phyloP scores from a whole-genome alignment of 2,113 vertebrate genomes.

The Enhydra lutris region DNA sequence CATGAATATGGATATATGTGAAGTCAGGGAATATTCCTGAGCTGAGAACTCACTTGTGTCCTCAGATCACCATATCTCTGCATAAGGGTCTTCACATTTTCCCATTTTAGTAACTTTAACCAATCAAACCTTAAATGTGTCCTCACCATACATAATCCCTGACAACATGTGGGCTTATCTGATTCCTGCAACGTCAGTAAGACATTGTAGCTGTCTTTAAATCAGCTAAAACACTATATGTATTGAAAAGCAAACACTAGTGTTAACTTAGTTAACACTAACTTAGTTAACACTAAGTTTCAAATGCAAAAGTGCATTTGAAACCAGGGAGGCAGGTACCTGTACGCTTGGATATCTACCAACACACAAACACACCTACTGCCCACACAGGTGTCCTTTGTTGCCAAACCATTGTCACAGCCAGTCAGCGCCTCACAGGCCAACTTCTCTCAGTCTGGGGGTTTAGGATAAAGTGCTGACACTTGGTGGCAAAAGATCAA shows the following conservation, averaged over 20 bases:
- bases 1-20: constrained; percentile 7
- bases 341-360: not conserved
- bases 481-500: not conserved
- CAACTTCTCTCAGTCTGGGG: not conserved
- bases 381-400: not conserved
- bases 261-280: not conserved
- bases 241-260: not conserved
- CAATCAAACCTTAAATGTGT: not conserved
- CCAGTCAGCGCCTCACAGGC: not conserved
- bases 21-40: not conserved
- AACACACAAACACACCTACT: not conserved
- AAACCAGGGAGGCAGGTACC: not conserved
- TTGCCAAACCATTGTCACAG: not conserved
- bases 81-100: constrained; percentile 8
- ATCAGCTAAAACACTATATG: not conserved
- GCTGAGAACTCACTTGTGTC: not conserved
- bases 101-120: not conserved
- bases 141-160: not conserved
- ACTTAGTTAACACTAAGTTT: not conserved
- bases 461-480: not conserved
- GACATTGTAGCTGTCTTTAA: not conserved
- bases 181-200: not conserved
- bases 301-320: not conserved
- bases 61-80: constrained; percentile 24
- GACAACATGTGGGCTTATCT: not conserved